These are phyloP conservation scores for Autographa gamma DNA, from an alignment of 2,888 invertebrate genomes.

Conservation along the genomic window DNA sequence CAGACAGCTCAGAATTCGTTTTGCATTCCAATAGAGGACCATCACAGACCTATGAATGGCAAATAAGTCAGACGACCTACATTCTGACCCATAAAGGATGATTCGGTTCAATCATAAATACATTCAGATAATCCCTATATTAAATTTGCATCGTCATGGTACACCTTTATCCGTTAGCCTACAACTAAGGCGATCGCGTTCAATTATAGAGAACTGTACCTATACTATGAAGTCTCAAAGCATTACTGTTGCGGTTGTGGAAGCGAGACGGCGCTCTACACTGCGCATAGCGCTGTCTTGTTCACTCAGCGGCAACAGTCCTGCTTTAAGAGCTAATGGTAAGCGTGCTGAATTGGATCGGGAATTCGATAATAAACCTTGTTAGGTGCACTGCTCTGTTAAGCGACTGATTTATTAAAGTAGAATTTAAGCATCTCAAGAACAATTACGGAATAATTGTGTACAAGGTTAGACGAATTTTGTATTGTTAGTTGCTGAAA, in stretches of 20 bases:
- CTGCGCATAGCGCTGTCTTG: no score
- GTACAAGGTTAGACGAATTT: neutral
- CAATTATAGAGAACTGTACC: constrained; percentile 13
- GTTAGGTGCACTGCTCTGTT: neutral
- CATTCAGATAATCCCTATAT: constrained; percentile 21
- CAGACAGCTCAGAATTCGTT: neutral
- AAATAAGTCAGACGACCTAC: neutral
- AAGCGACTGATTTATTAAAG: constrained; percentile 5
- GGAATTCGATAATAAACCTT: constrained; percentile 11
- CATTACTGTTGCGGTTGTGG: no score
- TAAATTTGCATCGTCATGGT: constrained; percentile 7
- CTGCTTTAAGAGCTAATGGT: no score
- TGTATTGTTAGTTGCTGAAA: neutral
- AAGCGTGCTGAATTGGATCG: constrained; percentile 7
- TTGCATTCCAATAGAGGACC: constrained; percentile 4
- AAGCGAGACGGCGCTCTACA: no score
- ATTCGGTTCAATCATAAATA: constrained; percentile 9
- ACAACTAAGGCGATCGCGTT: constrained; percentile 11
- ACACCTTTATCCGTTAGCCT: constrained; percentile 3
- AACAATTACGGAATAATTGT: neutral
- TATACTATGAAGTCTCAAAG: no score
- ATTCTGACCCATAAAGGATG: neutral
- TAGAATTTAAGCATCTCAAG: neutral
- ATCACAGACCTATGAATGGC: neutral
- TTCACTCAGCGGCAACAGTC: no score